Evolutionary conservation across 2,113 vertebrate genomes (phyloP).

Genomic region (Eolophus roseicapilla): DNA sequence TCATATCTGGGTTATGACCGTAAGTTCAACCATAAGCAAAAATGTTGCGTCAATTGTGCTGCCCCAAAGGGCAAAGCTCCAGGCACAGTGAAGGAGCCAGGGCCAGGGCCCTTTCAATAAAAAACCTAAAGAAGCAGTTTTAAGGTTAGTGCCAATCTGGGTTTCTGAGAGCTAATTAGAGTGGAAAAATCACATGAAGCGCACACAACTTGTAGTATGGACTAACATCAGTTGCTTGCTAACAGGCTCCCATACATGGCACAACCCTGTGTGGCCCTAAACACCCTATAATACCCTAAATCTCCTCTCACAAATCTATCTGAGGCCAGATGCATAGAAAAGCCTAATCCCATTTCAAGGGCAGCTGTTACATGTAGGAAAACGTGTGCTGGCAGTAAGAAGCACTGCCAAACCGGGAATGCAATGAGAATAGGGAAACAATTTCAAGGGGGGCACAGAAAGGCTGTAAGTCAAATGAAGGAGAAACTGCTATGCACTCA

Average conservation of each 20-base stretch:
- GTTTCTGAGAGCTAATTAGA: neutral
- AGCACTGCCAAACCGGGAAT: neutral
- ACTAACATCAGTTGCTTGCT: neutral
- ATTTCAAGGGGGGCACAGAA: neutral
- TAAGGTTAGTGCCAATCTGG: neutral
- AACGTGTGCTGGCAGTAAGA: neutral
- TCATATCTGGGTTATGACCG: neutral
- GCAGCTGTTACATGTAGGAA: neutral
- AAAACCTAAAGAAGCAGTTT: neutral
- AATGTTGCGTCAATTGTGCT: neutral
- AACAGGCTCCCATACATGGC: neutral
- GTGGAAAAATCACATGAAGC: neutral
- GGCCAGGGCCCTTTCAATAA: neutral
- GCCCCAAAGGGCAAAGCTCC: neutral
- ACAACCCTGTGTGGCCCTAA: neutral
- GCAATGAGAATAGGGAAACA: neutral
- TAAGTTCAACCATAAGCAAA: neutral
- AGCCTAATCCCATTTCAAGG: slow-evolving; percentile 20
- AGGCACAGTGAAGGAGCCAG: neutral
- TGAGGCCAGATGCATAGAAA: slow-evolving; percentile 4
- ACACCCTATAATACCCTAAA: slow-evolving; percentile 13
- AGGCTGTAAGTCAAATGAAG: neutral
- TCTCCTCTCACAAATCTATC: slow-evolving; percentile 10
- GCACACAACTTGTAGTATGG: neutral
- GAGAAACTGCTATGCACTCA: neutral